These are phyloP conservation scores for Epirrita christyi DNA, from an alignment of 2,888 invertebrate genomes.

Conservation along the genomic window DNA sequence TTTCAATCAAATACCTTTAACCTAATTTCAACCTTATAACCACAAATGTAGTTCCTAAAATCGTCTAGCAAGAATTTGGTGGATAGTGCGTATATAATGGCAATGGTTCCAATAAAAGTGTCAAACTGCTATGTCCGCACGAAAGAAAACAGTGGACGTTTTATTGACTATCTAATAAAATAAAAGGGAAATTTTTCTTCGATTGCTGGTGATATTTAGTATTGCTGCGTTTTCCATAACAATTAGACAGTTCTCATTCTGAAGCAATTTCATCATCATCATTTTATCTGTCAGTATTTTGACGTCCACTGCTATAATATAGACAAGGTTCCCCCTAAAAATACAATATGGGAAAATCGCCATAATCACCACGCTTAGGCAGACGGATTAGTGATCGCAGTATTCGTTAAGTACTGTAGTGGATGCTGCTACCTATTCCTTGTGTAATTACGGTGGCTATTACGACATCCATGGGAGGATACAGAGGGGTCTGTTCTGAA, in stretches of 20 bases:
- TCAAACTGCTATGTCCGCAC: conserved; percentile 53
- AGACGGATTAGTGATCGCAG: too few relatives aligned
- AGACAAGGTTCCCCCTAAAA: too few relatives aligned
- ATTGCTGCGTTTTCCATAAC: conserved; percentile 18
- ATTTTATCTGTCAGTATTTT: too few relatives aligned
- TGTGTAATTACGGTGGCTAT: too few relatives aligned
- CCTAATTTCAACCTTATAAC: conserved; percentile 45
- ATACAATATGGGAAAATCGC: too few relatives aligned
- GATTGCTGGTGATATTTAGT: conserved; percentile 32
- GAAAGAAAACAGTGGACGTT: conserved; percentile 65
- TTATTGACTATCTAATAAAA: conserved; percentile 71
- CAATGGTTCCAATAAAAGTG: conserved; percentile 42
- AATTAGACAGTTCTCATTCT: neutral
- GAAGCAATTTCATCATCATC: neutral
- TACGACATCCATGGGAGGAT: too few relatives aligned
- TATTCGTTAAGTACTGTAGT: too few relatives aligned
- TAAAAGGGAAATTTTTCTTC: conserved; percentile 49
- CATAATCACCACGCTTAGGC: too few relatives aligned
- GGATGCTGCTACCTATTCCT: too few relatives aligned
- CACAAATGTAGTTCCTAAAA: conserved; percentile 14
- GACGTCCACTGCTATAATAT: too few relatives aligned
- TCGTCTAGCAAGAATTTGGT: conserved; percentile 4
- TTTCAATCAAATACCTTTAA: conserved; percentile 64
- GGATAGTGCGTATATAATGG: conserved; percentile 28
- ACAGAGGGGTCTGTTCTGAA: too few relatives aligned